Conservation (phyloP, 2,113 vertebrate species). For the Chloropsis cyanopogon region DNA sequence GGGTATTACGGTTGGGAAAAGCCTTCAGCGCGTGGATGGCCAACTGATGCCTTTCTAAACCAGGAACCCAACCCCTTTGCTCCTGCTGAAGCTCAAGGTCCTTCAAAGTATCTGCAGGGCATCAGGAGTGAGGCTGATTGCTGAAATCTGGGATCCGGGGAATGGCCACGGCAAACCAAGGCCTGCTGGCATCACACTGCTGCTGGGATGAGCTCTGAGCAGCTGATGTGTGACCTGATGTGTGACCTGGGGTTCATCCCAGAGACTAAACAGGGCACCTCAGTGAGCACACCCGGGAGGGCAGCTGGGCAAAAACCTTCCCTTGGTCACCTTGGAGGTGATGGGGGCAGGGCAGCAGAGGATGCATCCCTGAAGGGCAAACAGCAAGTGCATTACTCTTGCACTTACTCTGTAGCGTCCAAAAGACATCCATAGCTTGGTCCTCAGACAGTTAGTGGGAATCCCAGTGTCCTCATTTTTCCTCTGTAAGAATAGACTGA, state of each 20-base stretch:
- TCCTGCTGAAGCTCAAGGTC: background rate
- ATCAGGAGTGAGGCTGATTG: background rate
- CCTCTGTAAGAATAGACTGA: background rate
- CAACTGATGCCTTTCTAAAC: background rate
- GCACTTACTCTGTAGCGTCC: background rate
- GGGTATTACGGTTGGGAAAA: background rate
- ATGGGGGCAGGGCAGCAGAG: background rate
- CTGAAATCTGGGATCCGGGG: background rate
- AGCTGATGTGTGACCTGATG: background rate
- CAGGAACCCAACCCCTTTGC: background rate
- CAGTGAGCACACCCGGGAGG: rapidly evolving
- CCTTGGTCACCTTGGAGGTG: background rate
- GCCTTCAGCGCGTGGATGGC: background rate
- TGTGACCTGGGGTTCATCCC: background rate
- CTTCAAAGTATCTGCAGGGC: background rate
- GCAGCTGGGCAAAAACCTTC: background rate
- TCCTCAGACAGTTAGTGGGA: slow-evolving; percentile 14
- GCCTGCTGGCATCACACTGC: background rate
- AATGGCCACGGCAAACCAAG: background rate
- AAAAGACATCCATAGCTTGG: background rate
- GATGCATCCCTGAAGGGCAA: background rate
- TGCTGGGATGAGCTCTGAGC: background rate
- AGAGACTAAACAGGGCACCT: background rate
- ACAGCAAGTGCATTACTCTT: background rate
- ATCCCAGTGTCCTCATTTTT: slow-evolving; percentile 45